phyloP scores from a whole-genome alignment of 2,113 vertebrate genomes.

The Phrynocephalus versicolor region DNA sequence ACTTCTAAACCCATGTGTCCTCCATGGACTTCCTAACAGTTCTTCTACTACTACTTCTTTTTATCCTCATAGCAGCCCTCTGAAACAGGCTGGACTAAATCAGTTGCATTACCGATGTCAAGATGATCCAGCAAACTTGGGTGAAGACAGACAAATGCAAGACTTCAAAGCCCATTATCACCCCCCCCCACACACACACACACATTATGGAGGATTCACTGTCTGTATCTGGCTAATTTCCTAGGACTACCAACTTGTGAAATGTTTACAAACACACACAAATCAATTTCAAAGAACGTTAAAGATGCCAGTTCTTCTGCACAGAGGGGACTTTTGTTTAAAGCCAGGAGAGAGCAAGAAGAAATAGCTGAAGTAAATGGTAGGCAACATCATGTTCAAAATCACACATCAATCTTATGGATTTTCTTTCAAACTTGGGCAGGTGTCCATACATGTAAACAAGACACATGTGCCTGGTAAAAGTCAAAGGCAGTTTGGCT shows the following conservation, averaged over 20 bases:
- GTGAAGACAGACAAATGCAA: slow-evolving; percentile 18
- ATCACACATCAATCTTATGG: background rate
- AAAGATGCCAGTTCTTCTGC: background rate
- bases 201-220: slow-evolving; percentile 4
- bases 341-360: background rate
- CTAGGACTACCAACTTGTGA: background rate
- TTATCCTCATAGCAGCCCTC: background rate
- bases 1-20: background rate
- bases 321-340: background rate
- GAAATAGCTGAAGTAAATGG: background rate
- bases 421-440: background rate
- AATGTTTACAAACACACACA: too few relatives aligned
- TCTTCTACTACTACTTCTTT: background rate
- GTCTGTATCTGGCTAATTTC: slow-evolving; percentile 32
- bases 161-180: slow-evolving; percentile 7
- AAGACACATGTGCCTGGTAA: background rate
- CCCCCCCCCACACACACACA: background rate
- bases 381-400: background rate
- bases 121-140: background rate
- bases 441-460: background rate
- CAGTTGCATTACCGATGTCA: background rate
- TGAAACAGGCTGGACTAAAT: background rate
- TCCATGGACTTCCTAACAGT: background rate
- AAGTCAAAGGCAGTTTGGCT: background rate
- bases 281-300: background rate